A percentile compares a stretch with the other conserved stretches of the same genome.
These are phyloP conservation scores for Orestias chungarensis DNA, from an alignment of 2,797 vertebrate species.

Conservation along the genomic window DNA sequence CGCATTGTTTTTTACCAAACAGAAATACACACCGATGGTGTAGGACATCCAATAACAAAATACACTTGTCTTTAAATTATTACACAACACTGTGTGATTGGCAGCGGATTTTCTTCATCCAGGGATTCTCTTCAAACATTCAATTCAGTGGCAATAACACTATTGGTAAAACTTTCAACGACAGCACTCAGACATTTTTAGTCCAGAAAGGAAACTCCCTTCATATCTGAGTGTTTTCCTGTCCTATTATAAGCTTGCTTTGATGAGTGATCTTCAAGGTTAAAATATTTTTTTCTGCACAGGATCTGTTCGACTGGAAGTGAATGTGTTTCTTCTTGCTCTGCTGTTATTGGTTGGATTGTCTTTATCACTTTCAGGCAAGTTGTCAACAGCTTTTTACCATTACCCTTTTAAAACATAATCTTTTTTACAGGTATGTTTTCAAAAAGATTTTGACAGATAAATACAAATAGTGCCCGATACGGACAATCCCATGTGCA, in stretches of 20 bases:
- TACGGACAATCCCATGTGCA: not conserved
- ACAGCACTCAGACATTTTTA: too few species aligned
- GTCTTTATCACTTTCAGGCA: constrained; percentile 13
- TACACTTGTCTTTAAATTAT: too few species aligned
- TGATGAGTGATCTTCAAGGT: too few species aligned
- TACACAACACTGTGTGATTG: accelerated
- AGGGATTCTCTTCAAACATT: not conserved
- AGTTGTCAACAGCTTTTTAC: constrained; percentile 1
- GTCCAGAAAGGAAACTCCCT: too few species aligned
- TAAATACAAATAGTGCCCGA: not conserved
- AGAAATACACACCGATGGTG: too few species aligned
- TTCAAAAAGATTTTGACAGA: not conserved
- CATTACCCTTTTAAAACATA: not conserved
- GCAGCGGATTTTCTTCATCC: not conserved
- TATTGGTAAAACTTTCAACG: not conserved
- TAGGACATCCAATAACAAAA: too few species aligned
- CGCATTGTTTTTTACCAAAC: too few species aligned
- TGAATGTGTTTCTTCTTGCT: constrained; percentile 36
- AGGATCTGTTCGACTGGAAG: constrained; percentile 31
- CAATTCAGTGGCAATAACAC: not conserved
- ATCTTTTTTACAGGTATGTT: too few species aligned
- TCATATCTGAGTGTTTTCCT: too few species aligned
- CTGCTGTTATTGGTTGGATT: constrained; percentile 35
- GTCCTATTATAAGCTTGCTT: too few species aligned
- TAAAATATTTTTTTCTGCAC: constrained; percentile 26